Evolutionary conservation across 2,888 invertebrate species (phyloP).

Genomic region (Danaus chrysippus): DNA sequence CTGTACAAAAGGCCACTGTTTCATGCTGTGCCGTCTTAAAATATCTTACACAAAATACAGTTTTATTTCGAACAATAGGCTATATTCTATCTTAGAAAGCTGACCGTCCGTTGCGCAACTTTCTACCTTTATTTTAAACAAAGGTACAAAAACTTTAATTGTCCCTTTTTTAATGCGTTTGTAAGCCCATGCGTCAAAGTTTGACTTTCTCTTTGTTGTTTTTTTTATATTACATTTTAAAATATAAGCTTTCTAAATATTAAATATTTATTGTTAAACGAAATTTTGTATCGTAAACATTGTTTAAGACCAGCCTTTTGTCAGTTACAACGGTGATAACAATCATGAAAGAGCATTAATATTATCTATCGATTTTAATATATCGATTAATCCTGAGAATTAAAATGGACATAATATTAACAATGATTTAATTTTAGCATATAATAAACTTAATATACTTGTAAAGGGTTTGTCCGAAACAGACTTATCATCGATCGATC

Average conservation of each 20-base stretch:
- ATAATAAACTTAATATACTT: too few species aligned
- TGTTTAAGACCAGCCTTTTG: constrained; percentile 8
- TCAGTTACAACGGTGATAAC: constrained; percentile 17
- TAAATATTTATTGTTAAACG: too few species aligned
- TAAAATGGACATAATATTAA: background rate
- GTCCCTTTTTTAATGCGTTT: constrained; percentile 51
- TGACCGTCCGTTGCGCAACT: constrained; percentile 68
- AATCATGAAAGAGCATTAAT: constrained; percentile 14
- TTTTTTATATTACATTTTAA: constrained; percentile 4
- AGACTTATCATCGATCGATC: background rate
- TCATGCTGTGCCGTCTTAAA: constrained; percentile 26
- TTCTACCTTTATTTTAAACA: constrained; percentile 70
- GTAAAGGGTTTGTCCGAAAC: too few species aligned
- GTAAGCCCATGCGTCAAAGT: constrained; percentile 30
- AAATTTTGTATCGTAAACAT: constrained; percentile 6
- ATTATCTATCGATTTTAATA: constrained; percentile 1
- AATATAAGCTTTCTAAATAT: too few species aligned
- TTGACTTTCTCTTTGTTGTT: constrained; percentile 19
- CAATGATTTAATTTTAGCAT: background rate
- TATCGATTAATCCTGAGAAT: background rate
- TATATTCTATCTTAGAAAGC: constrained; percentile 72
- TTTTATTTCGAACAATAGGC: constrained; percentile 52
- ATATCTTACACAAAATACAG: constrained; percentile 36
- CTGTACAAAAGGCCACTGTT: constrained; percentile 13
- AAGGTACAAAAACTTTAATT: constrained; percentile 62